A percentile compares a stretch with the other conserved stretches of the same genome.
phyloP scores from a whole-genome alignment of 2,888 invertebrate species.

The Notodonta dromedarius region DNA sequence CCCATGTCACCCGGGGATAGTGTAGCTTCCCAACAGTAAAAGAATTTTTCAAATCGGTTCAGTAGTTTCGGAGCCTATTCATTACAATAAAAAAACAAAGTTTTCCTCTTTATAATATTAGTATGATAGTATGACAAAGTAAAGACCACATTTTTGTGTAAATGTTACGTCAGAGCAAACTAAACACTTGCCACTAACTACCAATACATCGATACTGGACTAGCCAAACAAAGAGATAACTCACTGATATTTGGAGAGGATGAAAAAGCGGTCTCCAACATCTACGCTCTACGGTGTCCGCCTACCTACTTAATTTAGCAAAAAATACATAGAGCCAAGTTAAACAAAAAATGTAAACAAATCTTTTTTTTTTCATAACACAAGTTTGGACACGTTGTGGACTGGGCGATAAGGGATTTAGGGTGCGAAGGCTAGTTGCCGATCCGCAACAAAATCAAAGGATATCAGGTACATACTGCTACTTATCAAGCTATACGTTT shows the following conservation, averaged over 20 bases:
- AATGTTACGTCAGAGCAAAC: no score
- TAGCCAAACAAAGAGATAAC: conserved; percentile 26
- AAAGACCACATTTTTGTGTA: no score
- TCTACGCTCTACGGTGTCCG: conserved; percentile 16
- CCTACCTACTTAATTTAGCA: conserved; percentile 41
- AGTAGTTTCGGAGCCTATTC: no score
- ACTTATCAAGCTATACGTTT: no score
- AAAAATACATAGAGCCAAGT: conserved; percentile 52
- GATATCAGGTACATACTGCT: neutral
- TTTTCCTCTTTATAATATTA: no score
- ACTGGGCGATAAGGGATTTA: conserved; percentile 41
- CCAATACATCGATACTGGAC: neutral
- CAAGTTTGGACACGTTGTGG: conserved; percentile 51
- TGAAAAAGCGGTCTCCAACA: conserved; percentile 29
- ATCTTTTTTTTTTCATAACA: conserved; percentile 42
- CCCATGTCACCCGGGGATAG: no score
- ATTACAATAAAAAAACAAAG: no score
- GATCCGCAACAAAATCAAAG: neutral
- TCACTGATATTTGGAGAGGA: conserved; percentile 27
- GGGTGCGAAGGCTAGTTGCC: conserved; percentile 29
- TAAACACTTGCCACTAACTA: no score
- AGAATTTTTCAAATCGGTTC: no score
- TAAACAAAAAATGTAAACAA: conserved; percentile 65
- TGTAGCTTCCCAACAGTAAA: no score
- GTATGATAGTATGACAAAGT: no score